Base-by-base conservation (phyloP, 2,888 invertebrate species). In the Scaptomyza polygonia region DNA sequence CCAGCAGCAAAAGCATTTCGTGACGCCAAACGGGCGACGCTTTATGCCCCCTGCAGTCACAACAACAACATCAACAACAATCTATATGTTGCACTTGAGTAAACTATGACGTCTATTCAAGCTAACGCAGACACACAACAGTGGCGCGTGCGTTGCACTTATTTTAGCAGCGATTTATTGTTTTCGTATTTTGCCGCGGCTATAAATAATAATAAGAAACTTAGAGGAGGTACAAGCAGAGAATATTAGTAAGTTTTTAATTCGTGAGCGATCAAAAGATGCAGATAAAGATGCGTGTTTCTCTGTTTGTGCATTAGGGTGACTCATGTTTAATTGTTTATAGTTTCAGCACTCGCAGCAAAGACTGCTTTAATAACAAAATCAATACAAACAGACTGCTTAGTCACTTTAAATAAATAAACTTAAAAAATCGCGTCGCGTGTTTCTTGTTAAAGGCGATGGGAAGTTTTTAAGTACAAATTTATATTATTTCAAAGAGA, bases 171-270 rank as follows among this genome's bases (percentile, higher is more conserved):
- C 56, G 65, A 79, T 67, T 82, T 85, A 68, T 87, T 81, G 59
- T 74, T 71, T 62, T 73, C 55, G 54, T 78, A 62, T 48, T 48
- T 32, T 65, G 64, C 63, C 55, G 61, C 51, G 34, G 67, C 88
- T 87, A 87, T 82, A 73, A 82, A 87, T 85, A 82, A 76, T 71
- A 70, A 76, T 71, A 70, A 53, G 55, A 58, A 56, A 39, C 64
- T 58, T 51, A 54, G 51, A 66, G 66, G 42, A 49, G 51, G 42
- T 32, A n/a, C n/a, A n/a, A 55, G 30, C 40, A 42, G 67, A 72
- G 72, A 64, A 53, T 53, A 70, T 34, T 9, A 36, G 58, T 45
- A 39, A 21, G n/a, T 12, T 45, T 27, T 25, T 58, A 12, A 53
- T 49, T 47, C 42, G 42, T 34, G 39, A 54, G 43, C n/a, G 49